Evolutionary conservation across 2,113 vertebrate species (phyloP).

Genomic region (Sigmodon hispidus): DNA sequence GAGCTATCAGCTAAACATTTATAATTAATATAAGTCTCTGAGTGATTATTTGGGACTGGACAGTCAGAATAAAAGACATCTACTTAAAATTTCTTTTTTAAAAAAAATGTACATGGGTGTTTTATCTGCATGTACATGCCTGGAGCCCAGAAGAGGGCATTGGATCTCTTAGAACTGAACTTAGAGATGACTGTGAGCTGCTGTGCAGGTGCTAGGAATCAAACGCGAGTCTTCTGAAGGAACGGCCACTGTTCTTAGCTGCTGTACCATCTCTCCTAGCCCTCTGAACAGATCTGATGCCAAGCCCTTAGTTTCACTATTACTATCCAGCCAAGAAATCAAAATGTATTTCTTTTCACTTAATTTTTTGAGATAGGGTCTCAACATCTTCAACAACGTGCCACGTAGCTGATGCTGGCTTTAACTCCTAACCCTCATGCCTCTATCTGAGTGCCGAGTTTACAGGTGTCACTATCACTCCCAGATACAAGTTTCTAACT

Average conservation of each 20-base stretch:
- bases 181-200: background rate
- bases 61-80: too few relatives aligned
- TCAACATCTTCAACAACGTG: background rate
- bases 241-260: background rate
- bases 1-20: too few relatives aligned
- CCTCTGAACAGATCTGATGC: background rate
- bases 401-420: background rate
- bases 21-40: too few relatives aligned
- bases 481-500: conserved; percentile 16
- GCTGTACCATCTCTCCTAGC: background rate
- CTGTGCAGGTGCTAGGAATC: background rate
- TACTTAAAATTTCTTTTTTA: too few relatives aligned
- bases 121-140: background rate
- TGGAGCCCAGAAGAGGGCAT: background rate
- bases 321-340: conserved; percentile 19
- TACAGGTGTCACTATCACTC: too few relatives aligned
- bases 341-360: background rate
- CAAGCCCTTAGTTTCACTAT: background rate
- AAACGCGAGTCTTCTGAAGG: background rate
- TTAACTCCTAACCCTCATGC: background rate
- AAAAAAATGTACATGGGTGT: background rate
- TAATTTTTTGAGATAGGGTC: background rate
- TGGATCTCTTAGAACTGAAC: background rate
- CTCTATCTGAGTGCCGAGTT: background rate
- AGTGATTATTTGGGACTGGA: too few relatives aligned